These are phyloP conservation scores for Patella pellucida DNA, from an alignment of 2,888 invertebrate species.

Conservation along the genomic window DNA sequence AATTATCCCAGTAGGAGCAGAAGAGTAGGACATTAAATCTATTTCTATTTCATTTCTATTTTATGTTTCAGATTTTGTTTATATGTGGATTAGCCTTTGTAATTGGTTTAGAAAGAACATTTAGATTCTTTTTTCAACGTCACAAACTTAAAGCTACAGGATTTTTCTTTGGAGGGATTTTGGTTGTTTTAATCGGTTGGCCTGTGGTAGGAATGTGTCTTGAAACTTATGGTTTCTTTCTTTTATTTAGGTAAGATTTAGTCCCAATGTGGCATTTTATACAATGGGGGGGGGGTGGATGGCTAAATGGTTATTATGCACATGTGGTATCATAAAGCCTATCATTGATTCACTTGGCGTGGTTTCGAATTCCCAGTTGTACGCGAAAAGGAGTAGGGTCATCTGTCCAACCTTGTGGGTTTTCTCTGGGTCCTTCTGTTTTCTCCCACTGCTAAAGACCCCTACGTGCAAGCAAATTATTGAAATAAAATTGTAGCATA, in stretches of 20 bases:
- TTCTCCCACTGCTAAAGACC: too few species aligned
- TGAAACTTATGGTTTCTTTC: constrained; percentile 95
- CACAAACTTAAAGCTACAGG: constrained; percentile 93
- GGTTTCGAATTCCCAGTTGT: too few species aligned
- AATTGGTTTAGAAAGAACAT: constrained; percentile 94
- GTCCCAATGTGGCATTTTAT: constrained; percentile 13
- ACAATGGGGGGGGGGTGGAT: too few species aligned
- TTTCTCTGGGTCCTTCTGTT: too few species aligned
- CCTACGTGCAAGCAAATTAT: too few species aligned
- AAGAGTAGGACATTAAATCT: too few species aligned
- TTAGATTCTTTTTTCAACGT: constrained; percentile 97
- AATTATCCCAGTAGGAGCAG: too few species aligned
- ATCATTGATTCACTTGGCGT: too few species aligned
- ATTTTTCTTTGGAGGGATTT: constrained; percentile 93
- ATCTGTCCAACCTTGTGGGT: too few species aligned
- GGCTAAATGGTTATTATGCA: too few species aligned
- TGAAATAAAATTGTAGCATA: background rate
- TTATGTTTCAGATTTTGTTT: constrained; percentile 88
- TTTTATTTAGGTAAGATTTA: constrained; percentile 74
- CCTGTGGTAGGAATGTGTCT: constrained; percentile 96
- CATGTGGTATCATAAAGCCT: too few species aligned
- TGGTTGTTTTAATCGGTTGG: constrained; percentile 93
- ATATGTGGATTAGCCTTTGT: constrained; percentile 94
- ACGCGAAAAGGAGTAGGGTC: too few species aligned
- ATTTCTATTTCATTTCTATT: background rate